Conservation (phyloP, 2,797 vertebrate genomes). For the Rhadinocentrus ornatus region DNA sequence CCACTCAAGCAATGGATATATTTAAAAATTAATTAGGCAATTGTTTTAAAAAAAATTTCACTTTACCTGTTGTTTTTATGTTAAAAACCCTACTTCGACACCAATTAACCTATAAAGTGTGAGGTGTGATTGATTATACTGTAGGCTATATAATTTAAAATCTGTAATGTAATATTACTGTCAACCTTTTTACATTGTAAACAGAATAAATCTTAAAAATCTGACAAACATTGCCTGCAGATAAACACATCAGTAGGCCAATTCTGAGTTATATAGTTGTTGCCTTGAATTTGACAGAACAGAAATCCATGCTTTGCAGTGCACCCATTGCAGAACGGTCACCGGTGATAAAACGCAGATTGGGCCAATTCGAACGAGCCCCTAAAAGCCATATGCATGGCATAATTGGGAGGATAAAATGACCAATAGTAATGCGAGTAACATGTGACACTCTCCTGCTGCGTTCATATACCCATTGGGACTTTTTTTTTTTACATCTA, state of each 20-base stretch:
- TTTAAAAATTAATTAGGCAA: too few species aligned
- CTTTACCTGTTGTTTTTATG: neutral
- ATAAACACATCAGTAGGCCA: neutral
- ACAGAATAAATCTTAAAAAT: too few species aligned
- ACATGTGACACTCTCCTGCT: neutral
- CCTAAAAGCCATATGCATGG: too few species aligned
- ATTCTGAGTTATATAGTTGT: neutral
- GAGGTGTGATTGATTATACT: too few species aligned
- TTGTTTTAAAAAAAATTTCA: neutral
- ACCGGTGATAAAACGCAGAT: neutral
- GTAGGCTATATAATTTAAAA: too few species aligned
- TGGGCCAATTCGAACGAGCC: neutral
- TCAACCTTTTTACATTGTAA: too few species aligned
- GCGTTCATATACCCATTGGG: neutral
- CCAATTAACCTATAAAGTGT: neutral
- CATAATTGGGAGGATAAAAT: neutral
- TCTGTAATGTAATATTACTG: too few species aligned
- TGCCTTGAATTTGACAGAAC: too few species aligned
- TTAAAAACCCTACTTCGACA: neutral
- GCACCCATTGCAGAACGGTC: too few species aligned
- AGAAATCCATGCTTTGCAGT: neutral
- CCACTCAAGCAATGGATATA: too few species aligned
- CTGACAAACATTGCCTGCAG: neutral
- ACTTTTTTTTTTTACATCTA: fast-evolving
- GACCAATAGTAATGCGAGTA: neutral